Percentiles rank a stretch among this genome's conserved stretches.
Conservation (phyloP, 1,140 invertebrate species). For the Cylas formicarius region DNA sequence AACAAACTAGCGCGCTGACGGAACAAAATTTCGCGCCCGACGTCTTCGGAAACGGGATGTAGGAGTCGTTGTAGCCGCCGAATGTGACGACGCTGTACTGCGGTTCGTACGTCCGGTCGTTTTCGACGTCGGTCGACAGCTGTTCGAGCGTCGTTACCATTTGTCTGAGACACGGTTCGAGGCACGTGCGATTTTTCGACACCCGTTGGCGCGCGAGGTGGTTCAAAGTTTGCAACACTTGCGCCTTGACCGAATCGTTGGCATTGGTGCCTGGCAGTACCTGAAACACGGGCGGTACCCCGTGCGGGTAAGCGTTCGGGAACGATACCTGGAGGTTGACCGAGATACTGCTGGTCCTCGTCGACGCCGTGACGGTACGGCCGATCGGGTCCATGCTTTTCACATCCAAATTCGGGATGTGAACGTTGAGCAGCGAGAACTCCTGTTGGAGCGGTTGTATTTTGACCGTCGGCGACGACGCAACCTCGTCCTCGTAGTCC, state of each 20-base stretch:
- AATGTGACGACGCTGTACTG: slow-evolving; percentile 38
- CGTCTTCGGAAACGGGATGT: slow-evolving; percentile 88
- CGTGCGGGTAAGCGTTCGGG: slow-evolving; percentile 69
- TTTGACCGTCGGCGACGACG: slow-evolving; percentile 24
- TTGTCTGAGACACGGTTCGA: slow-evolving; percentile 72
- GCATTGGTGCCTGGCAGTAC: slow-evolving; percentile 48
- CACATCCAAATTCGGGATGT: slow-evolving; percentile 78
- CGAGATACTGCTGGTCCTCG: slow-evolving; percentile 62
- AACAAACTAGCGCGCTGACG: slow-evolving; percentile 75
- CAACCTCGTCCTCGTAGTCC: slow-evolving; percentile 32
- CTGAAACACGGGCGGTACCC: slow-evolving; percentile 64
- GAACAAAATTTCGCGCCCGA: slow-evolving; percentile 90
- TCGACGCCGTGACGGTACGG: slow-evolving; percentile 67
- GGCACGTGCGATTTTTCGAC: slow-evolving; percentile 67
- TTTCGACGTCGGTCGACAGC: slow-evolving; percentile 37
- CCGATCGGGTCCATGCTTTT: slow-evolving; percentile 62
- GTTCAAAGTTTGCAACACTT: slow-evolving; percentile 63
- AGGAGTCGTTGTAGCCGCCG: slow-evolving; percentile 60
- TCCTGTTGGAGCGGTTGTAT: slow-evolving; percentile 65
- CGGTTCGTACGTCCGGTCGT: slow-evolving; percentile 25
- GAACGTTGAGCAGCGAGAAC: slow-evolving; percentile 78
- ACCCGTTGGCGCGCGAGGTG: slow-evolving; percentile 68
- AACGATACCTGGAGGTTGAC: slow-evolving; percentile 74
- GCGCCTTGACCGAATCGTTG: slow-evolving; percentile 50
- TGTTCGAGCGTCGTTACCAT: slow-evolving; percentile 63